Evolutionary conservation across 2,113 vertebrate species (phyloP), one percentile per base, ranked within the genome.

Genomic region (Columba livia): DNA sequence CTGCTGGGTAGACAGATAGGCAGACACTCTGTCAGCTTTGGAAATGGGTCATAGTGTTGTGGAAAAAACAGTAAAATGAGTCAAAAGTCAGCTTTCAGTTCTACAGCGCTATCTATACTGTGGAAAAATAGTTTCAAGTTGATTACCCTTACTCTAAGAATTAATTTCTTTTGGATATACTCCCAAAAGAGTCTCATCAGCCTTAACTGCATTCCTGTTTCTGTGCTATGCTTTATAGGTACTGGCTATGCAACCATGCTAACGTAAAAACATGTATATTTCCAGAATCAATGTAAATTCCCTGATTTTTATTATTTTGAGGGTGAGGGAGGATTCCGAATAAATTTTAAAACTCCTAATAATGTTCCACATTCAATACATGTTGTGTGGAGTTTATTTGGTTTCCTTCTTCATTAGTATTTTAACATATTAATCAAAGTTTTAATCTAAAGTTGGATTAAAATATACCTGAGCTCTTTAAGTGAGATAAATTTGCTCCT

Each of bases 31-130:
- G 78, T 54, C 93, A 79, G 84, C 47, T 54, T 47, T 83, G 77
- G 18, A 91, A 92, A 83, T 38, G 79, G 73, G 87, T 88, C 88
- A 74, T 4, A 10, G 69, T 69, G 54, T 91, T 57, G 86, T 88
- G 85, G 83, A 89, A 96, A 85, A 91, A 95, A 75, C 67, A 80
- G 82, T 77, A 96, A 88, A 66, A 51, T 40, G 9, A 79, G 48
- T 73, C 58, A 60, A 34, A 77, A 67, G 62, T 78, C 78, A 88
- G 72, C 34, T 65, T 93, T 92, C 26, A 29, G 24, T 40, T 53
- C 36, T 44, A 58, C 32, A 48, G 67, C 42, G 79, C 48, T 79
- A 17, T 79, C 74, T 65, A 12, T 6, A 47, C 60, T 4, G 10
- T 21, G 21, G 73, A 58, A 78, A 88, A 82, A 91, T 5, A 79